Evolutionary conservation across 2,113 vertebrate species (phyloP), one percentile per base, ranked within the genome.

Genomic region (Anser cygnoides): DNA sequence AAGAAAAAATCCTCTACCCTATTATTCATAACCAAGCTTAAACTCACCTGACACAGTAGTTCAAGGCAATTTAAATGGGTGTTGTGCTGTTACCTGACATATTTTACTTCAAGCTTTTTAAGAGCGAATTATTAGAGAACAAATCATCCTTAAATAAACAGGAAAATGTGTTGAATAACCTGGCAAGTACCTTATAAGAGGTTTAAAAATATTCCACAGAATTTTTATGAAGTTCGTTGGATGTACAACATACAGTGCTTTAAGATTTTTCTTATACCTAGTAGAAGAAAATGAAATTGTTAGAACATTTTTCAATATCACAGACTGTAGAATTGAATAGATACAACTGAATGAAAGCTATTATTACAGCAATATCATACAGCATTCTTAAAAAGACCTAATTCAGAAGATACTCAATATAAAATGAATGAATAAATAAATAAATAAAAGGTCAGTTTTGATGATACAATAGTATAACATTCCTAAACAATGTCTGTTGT

Each of bases 251-350:
- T 98, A 99, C 5, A 99, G 97, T 3, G 98, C 97, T 96, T 99
- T 99, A 94, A 99, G 94, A 94, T 99, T 99, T 97, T 99, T 99
- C 97, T 98, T 99, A 97, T 98, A 99, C 90, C 99, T 99, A 89
- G 17, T 87, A 84, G 84, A 88, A 90, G 74, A 93, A 94, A 70
- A 96, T 6, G 11, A 89, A 94, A 93, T 54, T 74, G 74, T 97
- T 90, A 96, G 58, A 74, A 84, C 70, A 78, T 58, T 37, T 23
- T 61, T 78, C 44, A 89, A 66, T 72, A 59, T 67, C 44, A 85
- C 3, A 54, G 19, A 62, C 1, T 1, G 39, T 23, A 81, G 44
- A 58, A 78, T 5, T 89, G 84, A 95, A 92, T 58, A 90, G 67
- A 63, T 93, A n/a, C 54, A 79, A 49, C n/a, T 90, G 68, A 96